A percentile compares a stretch with the other conserved stretches of the same genome.
Evolutionary conservation across 37 sponge, comb jelly and placozoan species (phyloP).

Genomic region (Aphrocallistes beatrix): DNA sequence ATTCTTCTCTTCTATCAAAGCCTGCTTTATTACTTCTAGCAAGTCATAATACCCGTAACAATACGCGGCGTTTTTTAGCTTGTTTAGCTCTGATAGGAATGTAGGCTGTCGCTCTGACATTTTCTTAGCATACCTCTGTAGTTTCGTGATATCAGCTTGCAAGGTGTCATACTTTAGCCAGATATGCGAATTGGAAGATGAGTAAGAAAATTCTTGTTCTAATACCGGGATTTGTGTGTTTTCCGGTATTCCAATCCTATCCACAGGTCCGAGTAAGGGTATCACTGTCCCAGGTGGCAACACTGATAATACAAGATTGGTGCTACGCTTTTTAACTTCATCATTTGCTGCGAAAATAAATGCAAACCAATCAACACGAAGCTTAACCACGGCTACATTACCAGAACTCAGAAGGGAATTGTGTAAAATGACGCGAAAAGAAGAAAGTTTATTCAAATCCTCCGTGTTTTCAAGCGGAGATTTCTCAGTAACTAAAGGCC

Average conservation of each 20-base stretch:
- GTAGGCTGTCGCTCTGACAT: not conserved
- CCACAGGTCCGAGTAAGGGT: not conserved
- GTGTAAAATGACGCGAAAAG: not conserved
- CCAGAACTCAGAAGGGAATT: not conserved
- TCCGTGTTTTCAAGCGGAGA: not conserved
- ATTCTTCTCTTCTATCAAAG: not conserved
- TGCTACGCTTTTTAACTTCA: not conserved
- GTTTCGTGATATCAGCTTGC: not conserved
- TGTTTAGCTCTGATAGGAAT: not conserved
- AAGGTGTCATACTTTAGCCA: slow-evolving; percentile 7
- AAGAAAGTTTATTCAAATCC: not conserved
- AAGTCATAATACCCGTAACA: not conserved
- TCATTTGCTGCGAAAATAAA: slow-evolving; percentile 5
- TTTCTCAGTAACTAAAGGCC: not conserved
- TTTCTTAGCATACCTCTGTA: not conserved
- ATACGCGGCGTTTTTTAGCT: not conserved
- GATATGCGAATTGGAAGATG: not conserved
- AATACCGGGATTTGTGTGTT: not conserved
- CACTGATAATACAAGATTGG: slow-evolving; percentile 10
- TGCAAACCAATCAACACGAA: not conserved
- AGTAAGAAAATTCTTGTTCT: not conserved
- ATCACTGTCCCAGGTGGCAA: not conserved
- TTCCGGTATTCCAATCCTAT: not conserved
- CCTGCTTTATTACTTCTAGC: not conserved
- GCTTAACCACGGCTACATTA: slow-evolving; percentile 2